phyloP scores from a whole-genome alignment of 2,888 invertebrate genomes.

The Meliscaeva auricollis region DNA sequence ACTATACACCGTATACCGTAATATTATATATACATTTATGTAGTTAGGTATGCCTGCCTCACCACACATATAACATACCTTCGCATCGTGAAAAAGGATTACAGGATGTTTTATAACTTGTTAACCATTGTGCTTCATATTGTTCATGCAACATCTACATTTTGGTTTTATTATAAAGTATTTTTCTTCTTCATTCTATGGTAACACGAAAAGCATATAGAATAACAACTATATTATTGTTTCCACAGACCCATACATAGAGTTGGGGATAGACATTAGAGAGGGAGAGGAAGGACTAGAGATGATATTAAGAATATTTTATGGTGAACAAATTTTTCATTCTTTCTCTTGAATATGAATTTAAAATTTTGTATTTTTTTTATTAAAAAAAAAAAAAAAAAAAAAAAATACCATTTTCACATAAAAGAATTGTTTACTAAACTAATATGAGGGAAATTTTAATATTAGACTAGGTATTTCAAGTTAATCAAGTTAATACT shows the following conservation, averaged over 20 bases:
- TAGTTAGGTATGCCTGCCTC: not conserved
- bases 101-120: slow-evolving; percentile 62
- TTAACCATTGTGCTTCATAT: slow-evolving; percentile 51
- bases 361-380: not conserved
- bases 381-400: not conserved
- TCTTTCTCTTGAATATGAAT: slow-evolving; percentile 4
- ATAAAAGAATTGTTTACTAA: slow-evolving; percentile 16
- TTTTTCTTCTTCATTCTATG: not conserved
- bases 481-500: slow-evolving; percentile 18
- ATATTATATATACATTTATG: not conserved
- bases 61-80: not conserved
- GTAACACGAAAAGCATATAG: slow-evolving; percentile 15
- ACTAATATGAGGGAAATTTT: slow-evolving; percentile 11
- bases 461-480: slow-evolving; percentile 3
- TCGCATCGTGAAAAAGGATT: slow-evolving; percentile 51
- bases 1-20: not conserved
- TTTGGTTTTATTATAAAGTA: slow-evolving; percentile 15
- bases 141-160: slow-evolving; percentile 24
- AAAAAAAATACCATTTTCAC: not conserved
- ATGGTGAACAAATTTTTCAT: not conserved
- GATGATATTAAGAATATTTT: not conserved
- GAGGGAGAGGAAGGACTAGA: not conserved
- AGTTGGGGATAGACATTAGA: too few relatives aligned
- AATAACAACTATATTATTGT: not conserved
- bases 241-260: too few relatives aligned